Conservation (phyloP, 1,140 invertebrate genomes). For the Mya arenaria region DNA sequence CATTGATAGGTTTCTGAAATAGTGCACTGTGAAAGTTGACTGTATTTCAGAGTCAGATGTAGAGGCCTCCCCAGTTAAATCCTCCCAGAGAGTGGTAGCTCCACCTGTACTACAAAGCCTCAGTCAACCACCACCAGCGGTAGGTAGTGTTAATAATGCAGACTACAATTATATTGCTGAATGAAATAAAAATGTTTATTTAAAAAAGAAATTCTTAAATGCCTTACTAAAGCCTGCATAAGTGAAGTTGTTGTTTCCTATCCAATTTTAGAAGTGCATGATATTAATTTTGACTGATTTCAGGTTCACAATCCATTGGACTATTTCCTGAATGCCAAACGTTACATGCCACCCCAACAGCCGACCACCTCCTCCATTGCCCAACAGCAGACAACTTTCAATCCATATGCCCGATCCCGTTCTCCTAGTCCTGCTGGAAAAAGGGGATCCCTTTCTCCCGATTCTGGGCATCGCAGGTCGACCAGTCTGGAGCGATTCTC, state of each 20-base stretch:
- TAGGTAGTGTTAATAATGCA: background rate
- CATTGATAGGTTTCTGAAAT: too few relatives aligned
- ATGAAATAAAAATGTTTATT: too few relatives aligned
- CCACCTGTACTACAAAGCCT: background rate
- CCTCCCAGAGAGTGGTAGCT: background rate
- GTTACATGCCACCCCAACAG: constrained; percentile 11
- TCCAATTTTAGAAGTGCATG: too few relatives aligned
- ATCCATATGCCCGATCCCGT: background rate
- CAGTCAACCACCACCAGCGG: background rate
- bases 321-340: constrained; percentile 53
- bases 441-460: constrained; percentile 1
- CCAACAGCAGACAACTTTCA: too few relatives aligned
- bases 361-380: too few relatives aligned
- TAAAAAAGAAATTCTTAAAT: too few relatives aligned
- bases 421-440: constrained; percentile 14
- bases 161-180: too few relatives aligned
- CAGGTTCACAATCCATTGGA: constrained; percentile 45
- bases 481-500: constrained; percentile 34
- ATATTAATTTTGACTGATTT: too few relatives aligned
- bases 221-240: too few relatives aligned
- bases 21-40: too few relatives aligned
- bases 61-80: background rate
- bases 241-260: too few relatives aligned
- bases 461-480: background rate
- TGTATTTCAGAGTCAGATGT: background rate